Evolutionary conservation across 2,797 vertebrate species (phyloP), one percentile per base, ranked within the genome.

Genomic region (Sebastes oblongus): DNA sequence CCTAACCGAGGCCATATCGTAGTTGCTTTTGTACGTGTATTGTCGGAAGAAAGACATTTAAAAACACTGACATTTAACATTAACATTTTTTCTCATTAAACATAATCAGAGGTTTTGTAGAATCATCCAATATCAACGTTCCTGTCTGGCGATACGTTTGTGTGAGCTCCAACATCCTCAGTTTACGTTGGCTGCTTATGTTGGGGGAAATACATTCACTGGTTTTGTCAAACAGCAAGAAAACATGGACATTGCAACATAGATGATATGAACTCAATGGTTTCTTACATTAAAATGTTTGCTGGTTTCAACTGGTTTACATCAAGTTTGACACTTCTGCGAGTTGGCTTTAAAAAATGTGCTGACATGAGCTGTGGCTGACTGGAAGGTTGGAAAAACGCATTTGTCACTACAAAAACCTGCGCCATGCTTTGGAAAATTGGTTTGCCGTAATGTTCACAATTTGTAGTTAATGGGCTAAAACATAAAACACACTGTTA

Each of bases 401-500:
- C 14, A 62, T 68, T 72, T 52, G 30, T 65, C 54, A 59, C 66
- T 74, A 20, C 1, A 52, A 65, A 71, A 67, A 36, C 39, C 24
- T 14, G 4, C 11, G 5, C 20, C 6, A 2, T 22, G 6, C 55
- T 70, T 46, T 77, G 64, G 32, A 56, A 71, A 73, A 55, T n/a
- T n/a, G 46, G 42, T 62, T 66, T 24, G 7, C 42, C 30, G 65
- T 70, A 52, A 72, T 68, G 67, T 29, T 79, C n/a, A 32, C 61
- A 75, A 76, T 80, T 78, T 78, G 60, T 66, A 30, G 12, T 80
- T 78, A 75, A 80, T 72, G 78, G 50, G 3, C 66, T 75, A 32
- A 34, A 72, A 66, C 72, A 64, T 71, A 20, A 83, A 83, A 72
- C 64, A 56, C 55, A 54, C 50, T 18, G 39, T 62, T 56, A 13